These are phyloP conservation scores for Bellardia bayeri DNA, from an alignment of 2,888 invertebrate genomes.

Conservation along the genomic window DNA sequence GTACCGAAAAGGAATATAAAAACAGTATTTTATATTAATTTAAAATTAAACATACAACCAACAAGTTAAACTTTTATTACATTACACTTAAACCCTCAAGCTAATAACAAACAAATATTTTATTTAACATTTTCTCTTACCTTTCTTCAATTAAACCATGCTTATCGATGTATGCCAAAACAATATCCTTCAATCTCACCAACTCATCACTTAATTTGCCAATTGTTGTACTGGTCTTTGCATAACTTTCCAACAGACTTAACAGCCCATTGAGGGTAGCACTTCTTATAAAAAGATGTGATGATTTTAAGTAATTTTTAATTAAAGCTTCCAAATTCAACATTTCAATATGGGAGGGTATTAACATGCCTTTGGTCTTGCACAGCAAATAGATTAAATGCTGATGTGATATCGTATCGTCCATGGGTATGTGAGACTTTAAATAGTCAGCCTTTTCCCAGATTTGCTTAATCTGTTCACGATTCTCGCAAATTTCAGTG, in stretches of 20 bases:
- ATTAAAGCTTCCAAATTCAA: constrained; percentile 82
- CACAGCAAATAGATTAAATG: constrained; percentile 84
- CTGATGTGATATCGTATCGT: constrained; percentile 90
- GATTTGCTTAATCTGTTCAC: constrained; percentile 92
- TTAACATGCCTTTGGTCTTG: constrained; percentile 83
- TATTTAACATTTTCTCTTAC: constrained; percentile 74
- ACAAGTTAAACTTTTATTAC: too few species aligned
- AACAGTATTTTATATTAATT: too few species aligned
- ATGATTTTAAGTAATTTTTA: constrained; percentile 83
- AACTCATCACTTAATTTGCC: constrained; percentile 84
- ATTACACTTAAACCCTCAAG: too few species aligned
- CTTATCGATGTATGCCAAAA: constrained; percentile 83
- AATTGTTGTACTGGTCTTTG: constrained; percentile 84
- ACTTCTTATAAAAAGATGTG: constrained; percentile 84
- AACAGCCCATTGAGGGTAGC: constrained; percentile 83
- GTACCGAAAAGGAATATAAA: too few species aligned
- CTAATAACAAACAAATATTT: too few species aligned
- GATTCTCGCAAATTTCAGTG: constrained; percentile 91
- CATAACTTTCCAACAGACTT: constrained; percentile 83
- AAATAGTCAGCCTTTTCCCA: constrained; percentile 88
- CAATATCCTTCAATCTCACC: constrained; percentile 82
- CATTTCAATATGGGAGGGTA: constrained; percentile 83
- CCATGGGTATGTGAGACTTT: constrained; percentile 88
- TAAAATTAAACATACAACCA: too few species aligned
- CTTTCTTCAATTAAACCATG: constrained; percentile 84